phyloP scores from a whole-genome alignment of 2,797 vertebrate species.

The Fistularia commersonii region DNA sequence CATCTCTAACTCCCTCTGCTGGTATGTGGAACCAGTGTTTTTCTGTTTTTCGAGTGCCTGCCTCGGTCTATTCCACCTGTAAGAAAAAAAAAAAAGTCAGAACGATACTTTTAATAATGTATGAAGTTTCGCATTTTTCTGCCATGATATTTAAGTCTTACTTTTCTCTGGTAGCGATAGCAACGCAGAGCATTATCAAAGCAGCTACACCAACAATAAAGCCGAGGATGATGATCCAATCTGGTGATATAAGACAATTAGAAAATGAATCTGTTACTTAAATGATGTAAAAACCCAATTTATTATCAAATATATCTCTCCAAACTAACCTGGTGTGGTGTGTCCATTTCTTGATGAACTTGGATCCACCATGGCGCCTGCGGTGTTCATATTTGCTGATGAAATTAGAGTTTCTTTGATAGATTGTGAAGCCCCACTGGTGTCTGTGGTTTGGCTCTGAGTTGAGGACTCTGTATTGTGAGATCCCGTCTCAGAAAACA shows the following conservation, averaged over 20 bases:
- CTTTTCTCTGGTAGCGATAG: conserved; percentile 74
- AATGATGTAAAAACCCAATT: not conserved
- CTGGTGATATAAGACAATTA: conserved; percentile 46
- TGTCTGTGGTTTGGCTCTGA: too few relatives aligned
- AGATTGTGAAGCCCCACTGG: too few relatives aligned
- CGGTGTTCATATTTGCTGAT: too few relatives aligned
- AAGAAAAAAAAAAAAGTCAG: not conserved
- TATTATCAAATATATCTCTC: not conserved
- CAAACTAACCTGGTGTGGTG: conserved; percentile 55
- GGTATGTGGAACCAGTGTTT: conserved; percentile 61
- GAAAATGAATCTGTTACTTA: not conserved
- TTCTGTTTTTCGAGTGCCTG: conserved; percentile 60
- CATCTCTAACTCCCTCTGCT: conserved; percentile 80
- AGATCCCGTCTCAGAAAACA: too few relatives aligned
- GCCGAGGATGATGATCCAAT: conserved; percentile 71
- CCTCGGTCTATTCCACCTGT: conserved; percentile 79
- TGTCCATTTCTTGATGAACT: not conserved
- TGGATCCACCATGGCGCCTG: too few relatives aligned
- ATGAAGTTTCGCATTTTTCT: not conserved
- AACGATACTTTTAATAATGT: not conserved
- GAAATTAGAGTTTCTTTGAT: too few relatives aligned
- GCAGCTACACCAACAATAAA: conserved; percentile 63
- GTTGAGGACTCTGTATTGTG: too few relatives aligned
- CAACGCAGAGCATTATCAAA: conserved; percentile 56
- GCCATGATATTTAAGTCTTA: conserved; percentile 36